Evolutionary conservation across 2,888 invertebrate species (phyloP), one percentile per base, ranked within the genome.

Genomic region (Drosophila limbata): DNA sequence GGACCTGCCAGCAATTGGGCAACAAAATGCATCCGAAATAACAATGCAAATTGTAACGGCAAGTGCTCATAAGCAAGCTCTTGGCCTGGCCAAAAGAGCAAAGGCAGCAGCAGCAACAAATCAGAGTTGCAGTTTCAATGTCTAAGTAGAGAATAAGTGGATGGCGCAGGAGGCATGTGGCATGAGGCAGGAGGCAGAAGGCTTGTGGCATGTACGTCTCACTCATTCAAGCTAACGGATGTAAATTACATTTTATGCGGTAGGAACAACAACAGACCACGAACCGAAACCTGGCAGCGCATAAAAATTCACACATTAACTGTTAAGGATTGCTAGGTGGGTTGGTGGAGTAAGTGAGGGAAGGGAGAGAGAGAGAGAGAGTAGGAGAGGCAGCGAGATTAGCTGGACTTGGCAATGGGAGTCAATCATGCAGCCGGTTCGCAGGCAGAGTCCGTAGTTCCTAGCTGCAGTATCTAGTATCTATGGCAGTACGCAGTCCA

Each of bases 221-320:
- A 70, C 68, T 76, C 53, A 69, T 66, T 66, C 69, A 73, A 77
- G 65, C 75, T 87, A 87, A 89, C 89, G 87, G 87, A 87, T 87
- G 87, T 85, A 87, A 87, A 87, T 87, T 87, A 85, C 83, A 88
- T 82, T 87, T 88, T 88, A 82, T 84, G 80, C 77, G 84, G 84
- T 72, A 79, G 79, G 82, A 84, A 78, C 76, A 86, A 73, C 81
- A 76, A 75, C 81, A 21, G 45, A 50, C 48, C 67, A 77, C 71
- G 64, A 75, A 50, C 48, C 66, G 52, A 73, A 81, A 81, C 83
- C 89, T 88, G 88, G 79, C 79, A 84, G 81, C 82, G 90, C 90
- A 89, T 89, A 89, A 89, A 84, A 87, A 81, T 78, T 85, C 87
- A 81, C 85, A 85, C 85, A 88, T 85, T 85, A 85, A 88, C 89